Percentiles rank a stretch among this genome's conserved stretches.
Conservation (phyloP, 2,113 vertebrate genomes). For the Pollachius pollachius region DNA sequence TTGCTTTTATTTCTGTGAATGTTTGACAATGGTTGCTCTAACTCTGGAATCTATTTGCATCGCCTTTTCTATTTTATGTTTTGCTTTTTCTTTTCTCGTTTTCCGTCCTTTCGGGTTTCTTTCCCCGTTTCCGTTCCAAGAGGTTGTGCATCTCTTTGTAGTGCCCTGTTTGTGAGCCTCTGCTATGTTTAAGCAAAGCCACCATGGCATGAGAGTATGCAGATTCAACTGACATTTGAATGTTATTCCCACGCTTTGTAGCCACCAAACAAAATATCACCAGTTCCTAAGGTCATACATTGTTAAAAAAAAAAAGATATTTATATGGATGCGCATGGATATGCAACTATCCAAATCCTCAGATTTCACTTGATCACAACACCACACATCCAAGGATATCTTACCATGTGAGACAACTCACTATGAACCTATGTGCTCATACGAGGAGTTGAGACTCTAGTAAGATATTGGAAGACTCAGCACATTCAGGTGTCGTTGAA, state of each 20-base stretch:
- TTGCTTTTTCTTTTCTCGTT: constrained; percentile 31
- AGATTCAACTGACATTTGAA: constrained; percentile 71
- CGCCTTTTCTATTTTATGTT: constrained; percentile 57
- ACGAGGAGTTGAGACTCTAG: no score
- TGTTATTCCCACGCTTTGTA: constrained; percentile 56
- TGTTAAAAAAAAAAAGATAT: no score
- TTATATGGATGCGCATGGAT: no score
- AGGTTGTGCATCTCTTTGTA: constrained; percentile 73
- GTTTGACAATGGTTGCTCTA: constrained; percentile 73
- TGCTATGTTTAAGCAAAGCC: constrained; percentile 66
- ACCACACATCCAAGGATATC: no score
- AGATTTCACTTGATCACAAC: not conserved
- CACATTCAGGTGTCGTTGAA: constrained; percentile 75
- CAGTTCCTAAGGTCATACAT: no score
- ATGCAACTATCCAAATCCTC: not conserved
- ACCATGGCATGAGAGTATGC: constrained; percentile 68
- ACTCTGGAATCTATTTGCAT: constrained; percentile 68
- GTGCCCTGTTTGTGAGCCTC: constrained; percentile 75
- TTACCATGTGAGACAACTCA: no score
- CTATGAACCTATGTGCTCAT: no score
- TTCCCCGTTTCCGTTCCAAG: constrained; percentile 48
- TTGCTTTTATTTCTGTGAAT: constrained; percentile 80
- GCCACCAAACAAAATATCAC: not conserved
- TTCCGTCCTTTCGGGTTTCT: constrained; percentile 42
- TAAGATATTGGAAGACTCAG: constrained; percentile 5